These are phyloP conservation scores for Plutella xylostella DNA, from an alignment of 2,888 invertebrate species.

Conservation along the genomic window DNA sequence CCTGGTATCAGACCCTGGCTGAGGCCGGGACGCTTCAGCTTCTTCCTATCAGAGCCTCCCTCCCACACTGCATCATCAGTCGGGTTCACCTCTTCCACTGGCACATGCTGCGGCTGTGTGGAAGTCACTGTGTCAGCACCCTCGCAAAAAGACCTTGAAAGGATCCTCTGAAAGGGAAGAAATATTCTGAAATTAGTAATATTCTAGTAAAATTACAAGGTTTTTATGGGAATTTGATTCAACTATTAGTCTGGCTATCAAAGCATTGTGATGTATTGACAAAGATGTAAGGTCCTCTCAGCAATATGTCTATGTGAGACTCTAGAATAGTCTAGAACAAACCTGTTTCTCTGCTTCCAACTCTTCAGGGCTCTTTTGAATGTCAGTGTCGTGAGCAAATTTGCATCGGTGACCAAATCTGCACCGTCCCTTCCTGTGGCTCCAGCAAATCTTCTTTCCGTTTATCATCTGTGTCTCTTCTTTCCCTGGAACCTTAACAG, in stretches of 20 bases:
- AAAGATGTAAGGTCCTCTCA: no score
- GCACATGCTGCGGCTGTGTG: constrained; percentile 36
- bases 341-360: constrained; percentile 69
- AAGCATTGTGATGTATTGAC: no score
- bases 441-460: constrained; percentile 93
- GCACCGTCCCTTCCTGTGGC: constrained; percentile 90
- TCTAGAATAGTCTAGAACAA: no score
- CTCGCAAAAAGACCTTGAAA: no score
- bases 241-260: no score
- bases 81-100: constrained; percentile 28
- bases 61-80: constrained; percentile 61
- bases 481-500: constrained; percentile 73
- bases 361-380: constrained; percentile 74
- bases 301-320: no score
- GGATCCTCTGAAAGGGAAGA: constrained; percentile 40
- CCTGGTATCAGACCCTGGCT: constrained; percentile 82
- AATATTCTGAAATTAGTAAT: no score
- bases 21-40: constrained; percentile 83
- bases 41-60: constrained; percentile 62
- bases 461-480: constrained; percentile 83
- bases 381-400: constrained; percentile 90
- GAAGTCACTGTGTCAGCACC: constrained; percentile 46
- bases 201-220: no score
- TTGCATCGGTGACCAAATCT: constrained; percentile 93
- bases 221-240: no score